Conservation (phyloP, 1,140 invertebrate genomes). For the Aporrectodea caliginosa region DNA sequence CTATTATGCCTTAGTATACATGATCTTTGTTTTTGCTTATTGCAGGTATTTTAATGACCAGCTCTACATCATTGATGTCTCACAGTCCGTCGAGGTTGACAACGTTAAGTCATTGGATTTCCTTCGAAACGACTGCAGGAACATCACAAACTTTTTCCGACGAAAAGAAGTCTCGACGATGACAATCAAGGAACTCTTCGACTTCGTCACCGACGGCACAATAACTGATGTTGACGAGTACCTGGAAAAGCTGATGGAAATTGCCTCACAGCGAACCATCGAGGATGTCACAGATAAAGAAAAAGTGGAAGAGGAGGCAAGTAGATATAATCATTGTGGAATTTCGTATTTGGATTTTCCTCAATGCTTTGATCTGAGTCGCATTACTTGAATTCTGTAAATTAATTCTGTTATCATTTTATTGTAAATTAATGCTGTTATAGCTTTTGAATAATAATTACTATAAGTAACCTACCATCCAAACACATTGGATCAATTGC, state of each 20-base stretch:
- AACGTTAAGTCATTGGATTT: constrained; percentile 93
- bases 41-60: constrained; percentile 70
- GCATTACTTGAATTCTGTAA: not conserved
- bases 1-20: no score
- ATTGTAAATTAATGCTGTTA: not conserved
- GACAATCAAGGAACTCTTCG: constrained; percentile 85
- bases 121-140: constrained; percentile 88
- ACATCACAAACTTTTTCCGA: constrained; percentile 88
- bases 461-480: no score
- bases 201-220: constrained; percentile 87
- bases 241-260: constrained; percentile 54
- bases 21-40: no score
- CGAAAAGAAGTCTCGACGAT: constrained; percentile 84
- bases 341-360: not conserved
- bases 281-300: not conserved
- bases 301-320: not conserved
- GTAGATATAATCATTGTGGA: not conserved
- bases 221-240: constrained; percentile 77
- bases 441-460: no score
- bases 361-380: not conserved
- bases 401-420: not conserved
- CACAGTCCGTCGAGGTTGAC: constrained; percentile 96
- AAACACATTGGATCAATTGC: no score
- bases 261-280: constrained; percentile 35
- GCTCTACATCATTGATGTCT: constrained; percentile 92